phyloP scores from a whole-genome alignment of 2,797 vertebrate genomes.

The Semotilus atromaculatus region DNA sequence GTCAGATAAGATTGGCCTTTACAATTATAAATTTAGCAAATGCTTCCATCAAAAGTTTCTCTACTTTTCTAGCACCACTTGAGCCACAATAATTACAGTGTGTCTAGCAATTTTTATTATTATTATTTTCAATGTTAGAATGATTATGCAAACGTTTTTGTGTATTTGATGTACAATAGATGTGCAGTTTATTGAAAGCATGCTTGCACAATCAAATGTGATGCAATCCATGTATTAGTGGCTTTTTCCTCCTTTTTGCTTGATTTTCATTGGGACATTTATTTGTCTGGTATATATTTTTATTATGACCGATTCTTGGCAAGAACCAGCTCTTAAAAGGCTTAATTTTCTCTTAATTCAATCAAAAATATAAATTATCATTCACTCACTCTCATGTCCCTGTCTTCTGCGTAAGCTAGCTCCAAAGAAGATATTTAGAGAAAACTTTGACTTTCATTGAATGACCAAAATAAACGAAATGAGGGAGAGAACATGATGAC shows the following conservation, averaged over 20 bases:
- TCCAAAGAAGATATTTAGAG: neutral
- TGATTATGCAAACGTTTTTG: neutral
- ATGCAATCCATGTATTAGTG: neutral
- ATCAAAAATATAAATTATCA: neutral
- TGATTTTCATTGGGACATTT: neutral
- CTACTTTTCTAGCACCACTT: neutral
- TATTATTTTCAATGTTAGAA: neutral
- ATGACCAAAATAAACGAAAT: neutral
- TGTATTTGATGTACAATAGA: neutral
- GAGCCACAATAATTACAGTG: neutral
- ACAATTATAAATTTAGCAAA: neutral
- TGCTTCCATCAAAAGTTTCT: neutral
- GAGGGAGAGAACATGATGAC: neutral
- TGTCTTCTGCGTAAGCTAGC: neutral
- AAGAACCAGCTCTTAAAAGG: neutral
- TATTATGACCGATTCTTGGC: neutral
- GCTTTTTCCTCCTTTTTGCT: too few relatives aligned
- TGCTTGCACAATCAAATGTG: neutral
- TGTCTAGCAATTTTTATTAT: neutral
- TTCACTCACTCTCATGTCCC: neutral
- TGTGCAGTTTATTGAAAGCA: neutral
- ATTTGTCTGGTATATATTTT: neutral
- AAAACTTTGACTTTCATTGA: neutral
- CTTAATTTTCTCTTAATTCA: neutral
- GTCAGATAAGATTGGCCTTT: neutral